Evolutionary conservation across 2,113 vertebrate species (phyloP).

Genomic region (Rattus rattus): DNA sequence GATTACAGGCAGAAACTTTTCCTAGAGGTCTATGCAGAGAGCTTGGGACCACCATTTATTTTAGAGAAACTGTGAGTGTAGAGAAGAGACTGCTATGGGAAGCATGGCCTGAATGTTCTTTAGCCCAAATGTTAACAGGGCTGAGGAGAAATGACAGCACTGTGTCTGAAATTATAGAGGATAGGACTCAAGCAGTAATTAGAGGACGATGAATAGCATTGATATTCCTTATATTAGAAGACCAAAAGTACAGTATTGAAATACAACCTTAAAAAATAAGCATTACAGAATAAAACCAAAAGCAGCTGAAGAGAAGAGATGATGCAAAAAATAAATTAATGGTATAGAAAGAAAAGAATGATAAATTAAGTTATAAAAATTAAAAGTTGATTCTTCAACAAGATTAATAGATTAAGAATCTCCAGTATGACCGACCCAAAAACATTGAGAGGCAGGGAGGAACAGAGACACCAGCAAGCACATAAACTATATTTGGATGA

Average conservation of each 20-base stretch:
- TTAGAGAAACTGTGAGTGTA: not conserved
- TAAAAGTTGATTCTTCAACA: constrained; percentile 17
- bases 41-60: not conserved
- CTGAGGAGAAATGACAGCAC: not conserved
- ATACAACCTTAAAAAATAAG: not conserved
- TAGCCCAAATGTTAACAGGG: not conserved
- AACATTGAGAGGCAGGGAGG: not conserved
- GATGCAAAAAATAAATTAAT: constrained; percentile 10
- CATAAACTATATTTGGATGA: not conserved
- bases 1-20: constrained; percentile 40
- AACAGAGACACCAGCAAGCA: not conserved
- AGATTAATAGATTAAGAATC: not conserved
- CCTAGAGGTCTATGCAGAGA: constrained; percentile 34
- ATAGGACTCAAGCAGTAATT: not conserved
- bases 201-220: constrained; percentile 18
- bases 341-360: not conserved
- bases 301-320: not conserved
- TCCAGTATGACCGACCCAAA: not conserved
- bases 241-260: constrained; percentile 13
- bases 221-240: not conserved
- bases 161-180: not conserved
- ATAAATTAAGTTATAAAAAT: constrained; percentile 27
- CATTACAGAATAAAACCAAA: constrained; percentile 34
- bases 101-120: not conserved
- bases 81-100: not conserved